Evolutionary conservation across 2,113 vertebrate genomes (phyloP).

Genomic region (Danionella cerebrum): DNA sequence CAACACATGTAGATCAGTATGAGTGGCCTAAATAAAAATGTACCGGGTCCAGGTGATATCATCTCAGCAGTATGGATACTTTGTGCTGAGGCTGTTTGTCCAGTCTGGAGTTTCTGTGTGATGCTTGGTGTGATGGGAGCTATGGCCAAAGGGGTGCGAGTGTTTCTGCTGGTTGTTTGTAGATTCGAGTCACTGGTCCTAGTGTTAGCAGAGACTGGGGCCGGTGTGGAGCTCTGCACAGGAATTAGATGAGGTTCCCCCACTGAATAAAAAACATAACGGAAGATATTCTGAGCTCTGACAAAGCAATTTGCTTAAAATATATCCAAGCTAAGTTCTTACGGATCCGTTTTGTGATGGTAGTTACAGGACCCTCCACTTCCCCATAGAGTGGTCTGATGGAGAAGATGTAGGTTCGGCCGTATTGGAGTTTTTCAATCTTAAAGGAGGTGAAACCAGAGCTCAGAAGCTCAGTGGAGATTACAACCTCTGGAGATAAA

Average conservation of each 20-base stretch:
- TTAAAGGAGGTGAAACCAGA: conserved; percentile 56
- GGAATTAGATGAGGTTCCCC: conserved; percentile 20
- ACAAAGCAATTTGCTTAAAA: too few species aligned
- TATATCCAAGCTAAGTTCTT: conserved; percentile 22
- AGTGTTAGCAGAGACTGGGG: conserved; percentile 17
- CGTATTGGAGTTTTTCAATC: conserved; percentile 60
- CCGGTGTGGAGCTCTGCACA: conserved; percentile 32
- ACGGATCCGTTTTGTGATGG: conserved; percentile 66
- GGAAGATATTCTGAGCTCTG: too few species aligned
- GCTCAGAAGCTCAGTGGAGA: conserved; percentile 59
- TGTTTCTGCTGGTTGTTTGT: conserved; percentile 25
- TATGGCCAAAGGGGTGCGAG: conserved; percentile 27
- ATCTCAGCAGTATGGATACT: conserved; percentile 6
- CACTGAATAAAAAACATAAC: conserved; percentile 14
- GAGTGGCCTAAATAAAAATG: too few species aligned
- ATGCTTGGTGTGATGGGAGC: conserved; percentile 20
- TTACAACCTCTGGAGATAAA: conserved; percentile 61
- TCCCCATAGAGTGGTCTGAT: conserved; percentile 74
- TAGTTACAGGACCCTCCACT: conserved; percentile 61
- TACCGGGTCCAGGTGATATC: conserved; percentile 36
- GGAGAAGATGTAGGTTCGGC: conserved; percentile 69
- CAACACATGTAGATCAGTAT: too few species aligned
- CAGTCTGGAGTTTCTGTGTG: conserved; percentile 37
- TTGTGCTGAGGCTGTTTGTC: conserved; percentile 27
- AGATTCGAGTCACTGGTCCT: conserved; percentile 16